phyloP scores from a whole-genome alignment of 2,113 vertebrate species.

The Typhlomys cinereus region DNA sequence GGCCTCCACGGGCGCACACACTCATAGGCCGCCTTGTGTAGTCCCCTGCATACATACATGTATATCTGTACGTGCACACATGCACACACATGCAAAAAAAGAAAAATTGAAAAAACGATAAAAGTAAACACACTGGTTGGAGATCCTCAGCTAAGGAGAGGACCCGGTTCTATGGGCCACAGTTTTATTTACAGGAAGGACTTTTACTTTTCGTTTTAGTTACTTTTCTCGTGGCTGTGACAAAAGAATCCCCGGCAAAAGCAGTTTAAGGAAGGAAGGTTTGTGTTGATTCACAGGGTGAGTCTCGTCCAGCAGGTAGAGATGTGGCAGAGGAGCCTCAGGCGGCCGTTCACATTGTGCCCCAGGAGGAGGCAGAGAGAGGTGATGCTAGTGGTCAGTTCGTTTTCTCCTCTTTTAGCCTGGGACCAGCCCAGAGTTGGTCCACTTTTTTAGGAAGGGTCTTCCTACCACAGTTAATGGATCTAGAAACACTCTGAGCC shows the following conservation, averaged over 20 bases:
- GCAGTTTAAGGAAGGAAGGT: background rate
- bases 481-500: too few relatives aligned
- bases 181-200: conserved; percentile 24
- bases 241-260: background rate
- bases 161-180: background rate
- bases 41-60: too few relatives aligned
- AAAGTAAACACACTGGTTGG: background rate
- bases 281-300: too few relatives aligned
- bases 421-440: too few relatives aligned
- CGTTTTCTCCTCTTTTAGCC: too few relatives aligned
- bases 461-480: too few relatives aligned
- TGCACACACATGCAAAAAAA: too few relatives aligned
- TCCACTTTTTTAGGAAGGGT: too few relatives aligned
- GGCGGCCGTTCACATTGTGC: background rate
- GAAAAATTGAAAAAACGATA: conserved; percentile 12
- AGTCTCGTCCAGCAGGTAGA: background rate
- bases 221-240: background rate
- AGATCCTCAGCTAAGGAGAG: background rate
- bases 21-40: too few relatives aligned
- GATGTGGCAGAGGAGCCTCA: background rate
- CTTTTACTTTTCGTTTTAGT: background rate
- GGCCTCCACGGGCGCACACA: too few relatives aligned
- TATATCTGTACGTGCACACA: too few relatives aligned
- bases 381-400: background rate
- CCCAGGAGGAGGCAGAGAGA: background rate